Conservation (phyloP, 53 echinoderm and acorn worm genomes). For the Antedon mediterranea region DNA sequence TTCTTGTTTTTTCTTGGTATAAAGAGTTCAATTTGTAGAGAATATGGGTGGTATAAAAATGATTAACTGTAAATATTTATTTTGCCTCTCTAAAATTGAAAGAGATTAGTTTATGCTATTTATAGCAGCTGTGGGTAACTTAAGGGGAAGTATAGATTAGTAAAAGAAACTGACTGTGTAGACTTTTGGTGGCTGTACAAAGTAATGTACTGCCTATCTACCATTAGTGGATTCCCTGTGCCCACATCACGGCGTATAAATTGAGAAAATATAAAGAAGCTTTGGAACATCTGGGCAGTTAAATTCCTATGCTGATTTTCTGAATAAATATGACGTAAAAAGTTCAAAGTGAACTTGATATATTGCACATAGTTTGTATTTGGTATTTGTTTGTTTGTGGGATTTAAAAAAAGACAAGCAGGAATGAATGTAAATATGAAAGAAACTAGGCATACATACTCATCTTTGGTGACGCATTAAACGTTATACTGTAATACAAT, state of each 20-base stretch:
- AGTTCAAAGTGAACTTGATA: not conserved
- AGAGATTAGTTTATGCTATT: not conserved
- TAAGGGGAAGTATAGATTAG: not conserved
- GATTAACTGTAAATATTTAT: not conserved
- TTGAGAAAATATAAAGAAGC: not conserved
- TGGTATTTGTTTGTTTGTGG: no score
- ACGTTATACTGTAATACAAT: no score
- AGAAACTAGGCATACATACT: no score
- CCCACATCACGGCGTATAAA: not conserved
- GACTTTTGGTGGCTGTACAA: no score
- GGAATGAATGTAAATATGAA: no score
- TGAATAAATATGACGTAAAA: conserved; percentile 1
- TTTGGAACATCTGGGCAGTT: not conserved
- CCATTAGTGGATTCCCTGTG: not conserved
- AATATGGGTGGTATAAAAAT: not conserved
- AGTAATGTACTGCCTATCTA: not conserved
- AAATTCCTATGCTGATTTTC: not conserved
- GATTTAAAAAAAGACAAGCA: no score
- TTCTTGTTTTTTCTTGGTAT: not conserved
- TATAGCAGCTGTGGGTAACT: not conserved
- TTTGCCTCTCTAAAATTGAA: not conserved
- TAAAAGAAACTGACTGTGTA: no score
- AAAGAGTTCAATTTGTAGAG: not conserved
- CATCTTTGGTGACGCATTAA: no score
- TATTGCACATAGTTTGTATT: not conserved